phyloP scores from a whole-genome alignment of 53 echinoderm and acorn worm species.

The Arbacia lixula region DNA sequence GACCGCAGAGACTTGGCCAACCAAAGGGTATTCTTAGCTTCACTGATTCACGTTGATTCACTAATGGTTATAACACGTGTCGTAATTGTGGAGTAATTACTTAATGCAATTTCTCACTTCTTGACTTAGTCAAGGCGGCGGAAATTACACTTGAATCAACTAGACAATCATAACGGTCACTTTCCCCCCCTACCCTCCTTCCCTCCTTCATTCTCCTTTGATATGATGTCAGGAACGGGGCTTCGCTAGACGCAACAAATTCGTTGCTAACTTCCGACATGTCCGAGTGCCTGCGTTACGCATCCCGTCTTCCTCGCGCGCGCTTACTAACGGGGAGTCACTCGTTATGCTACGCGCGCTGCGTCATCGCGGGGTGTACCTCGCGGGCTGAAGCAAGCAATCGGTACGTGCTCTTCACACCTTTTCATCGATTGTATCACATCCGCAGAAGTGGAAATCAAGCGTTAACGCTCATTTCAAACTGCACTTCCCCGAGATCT shows the following conservation, averaged over 20 bases:
- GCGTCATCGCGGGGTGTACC: background rate
- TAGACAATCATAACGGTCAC: conserved; percentile 19
- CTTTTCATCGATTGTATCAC: background rate
- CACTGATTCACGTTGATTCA: too few relatives aligned
- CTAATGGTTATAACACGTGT: too few relatives aligned
- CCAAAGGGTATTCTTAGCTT: too few relatives aligned
- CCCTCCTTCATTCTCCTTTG: too few relatives aligned
- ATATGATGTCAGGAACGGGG: too few relatives aligned
- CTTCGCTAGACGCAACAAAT: too few relatives aligned
- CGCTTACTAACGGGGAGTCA: too few relatives aligned
- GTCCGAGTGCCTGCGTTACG: too few relatives aligned
- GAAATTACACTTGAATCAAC: background rate
- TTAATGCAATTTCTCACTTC: background rate
- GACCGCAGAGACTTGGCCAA: too few relatives aligned
- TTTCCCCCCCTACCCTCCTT: background rate
- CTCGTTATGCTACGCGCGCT: background rate
- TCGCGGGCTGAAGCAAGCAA: background rate
- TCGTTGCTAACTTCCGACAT: too few relatives aligned
- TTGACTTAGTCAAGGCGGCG: conserved; percentile 10
- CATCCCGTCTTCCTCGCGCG: too few relatives aligned
- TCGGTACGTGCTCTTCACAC: background rate
- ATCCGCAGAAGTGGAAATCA: conserved; percentile 3
- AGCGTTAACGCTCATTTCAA: conserved; percentile 18
- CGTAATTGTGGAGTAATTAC: background rate
- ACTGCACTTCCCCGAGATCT: background rate